Percentiles rank a stretch among this genome's conserved stretches.
Evolutionary conservation across 2,888 invertebrate species (phyloP).

Genomic region (Itoplectis maculator): DNA sequence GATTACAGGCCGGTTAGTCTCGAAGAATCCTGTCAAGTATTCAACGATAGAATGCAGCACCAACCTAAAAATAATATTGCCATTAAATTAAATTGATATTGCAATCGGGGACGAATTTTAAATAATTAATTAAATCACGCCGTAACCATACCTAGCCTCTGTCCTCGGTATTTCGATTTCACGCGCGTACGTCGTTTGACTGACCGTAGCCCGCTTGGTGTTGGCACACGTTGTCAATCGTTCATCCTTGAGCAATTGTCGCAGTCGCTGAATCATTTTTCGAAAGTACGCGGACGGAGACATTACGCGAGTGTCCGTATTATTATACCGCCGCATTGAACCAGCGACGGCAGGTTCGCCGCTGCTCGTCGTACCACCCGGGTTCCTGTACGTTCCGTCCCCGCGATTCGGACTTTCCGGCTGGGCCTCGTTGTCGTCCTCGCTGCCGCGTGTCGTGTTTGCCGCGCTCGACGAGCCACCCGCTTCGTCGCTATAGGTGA

Average conservation of each 20-base stretch:
- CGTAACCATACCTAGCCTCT: slow-evolving; percentile 43
- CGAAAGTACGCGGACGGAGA: slow-evolving; percentile 73
- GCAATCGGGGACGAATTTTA: too few species aligned
- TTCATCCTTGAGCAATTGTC: slow-evolving; percentile 75
- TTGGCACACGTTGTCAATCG: too few species aligned
- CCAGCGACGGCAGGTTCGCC: not conserved
- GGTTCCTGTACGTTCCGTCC: not conserved
- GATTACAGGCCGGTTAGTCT: slow-evolving; percentile 81
- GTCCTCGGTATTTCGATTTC: slow-evolving; percentile 46
- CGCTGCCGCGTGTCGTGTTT: not conserved
- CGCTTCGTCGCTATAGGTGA: not conserved
- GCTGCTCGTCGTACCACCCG: slow-evolving; percentile 23
- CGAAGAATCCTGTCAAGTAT: slow-evolving; percentile 85
- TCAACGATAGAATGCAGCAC: slow-evolving; percentile 85
- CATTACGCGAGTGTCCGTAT: not conserved
- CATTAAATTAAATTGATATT: too few species aligned
- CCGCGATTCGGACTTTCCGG: not conserved
- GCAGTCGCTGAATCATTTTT: slow-evolving; percentile 75
- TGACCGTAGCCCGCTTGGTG: not conserved
- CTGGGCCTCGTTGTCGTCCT: slow-evolving; percentile 6
- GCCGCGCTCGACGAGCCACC: slow-evolving; percentile 4
- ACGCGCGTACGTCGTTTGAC: not conserved
- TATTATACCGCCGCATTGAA: too few species aligned
- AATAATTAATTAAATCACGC: not conserved
- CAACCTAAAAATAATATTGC: slow-evolving; percentile 77